Conservation (phyloP, 1,140 invertebrate genomes). For the Nephila pilipes region DNA sequence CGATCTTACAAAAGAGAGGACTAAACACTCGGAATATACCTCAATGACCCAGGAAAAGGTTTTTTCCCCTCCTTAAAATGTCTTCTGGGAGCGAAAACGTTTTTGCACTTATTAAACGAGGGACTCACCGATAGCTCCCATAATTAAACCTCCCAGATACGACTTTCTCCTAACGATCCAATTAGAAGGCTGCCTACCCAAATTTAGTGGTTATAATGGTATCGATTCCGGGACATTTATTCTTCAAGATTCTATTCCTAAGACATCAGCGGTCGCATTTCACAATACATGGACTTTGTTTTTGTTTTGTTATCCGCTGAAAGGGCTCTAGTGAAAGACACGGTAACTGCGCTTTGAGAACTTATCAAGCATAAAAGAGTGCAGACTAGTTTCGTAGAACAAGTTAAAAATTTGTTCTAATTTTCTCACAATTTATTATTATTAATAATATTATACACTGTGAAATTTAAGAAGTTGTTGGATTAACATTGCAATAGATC, state of each 20-base stretch:
- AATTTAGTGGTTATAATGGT: conserved; percentile 44
- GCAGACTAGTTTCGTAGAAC: not conserved
- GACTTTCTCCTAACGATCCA: conserved; percentile 53
- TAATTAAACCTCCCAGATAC: conserved; percentile 63
- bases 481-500: too few species aligned
- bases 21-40: conserved; percentile 43
- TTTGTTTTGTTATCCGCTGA: not conserved
- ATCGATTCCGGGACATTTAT: conserved; percentile 25
- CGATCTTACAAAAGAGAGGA: conserved; percentile 64
- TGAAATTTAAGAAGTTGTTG: too few species aligned
- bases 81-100: conserved; percentile 48
- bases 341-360: not conserved
- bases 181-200: conserved; percentile 31
- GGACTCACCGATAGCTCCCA: conserved; percentile 28
- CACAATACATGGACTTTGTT: not conserved
- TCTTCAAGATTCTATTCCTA: conserved; percentile 30
- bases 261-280: conserved; percentile 1
- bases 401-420: not conserved
- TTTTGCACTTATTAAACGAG: conserved; percentile 54
- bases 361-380: not conserved
- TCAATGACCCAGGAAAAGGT: conserved; percentile 59
- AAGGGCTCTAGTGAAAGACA: not conserved
- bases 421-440: too few species aligned
- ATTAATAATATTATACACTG: too few species aligned
- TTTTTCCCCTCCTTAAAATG: conserved; percentile 64